Evolutionary conservation across 2,888 invertebrate species (phyloP).

Genomic region (Masnerella sp.): DNA sequence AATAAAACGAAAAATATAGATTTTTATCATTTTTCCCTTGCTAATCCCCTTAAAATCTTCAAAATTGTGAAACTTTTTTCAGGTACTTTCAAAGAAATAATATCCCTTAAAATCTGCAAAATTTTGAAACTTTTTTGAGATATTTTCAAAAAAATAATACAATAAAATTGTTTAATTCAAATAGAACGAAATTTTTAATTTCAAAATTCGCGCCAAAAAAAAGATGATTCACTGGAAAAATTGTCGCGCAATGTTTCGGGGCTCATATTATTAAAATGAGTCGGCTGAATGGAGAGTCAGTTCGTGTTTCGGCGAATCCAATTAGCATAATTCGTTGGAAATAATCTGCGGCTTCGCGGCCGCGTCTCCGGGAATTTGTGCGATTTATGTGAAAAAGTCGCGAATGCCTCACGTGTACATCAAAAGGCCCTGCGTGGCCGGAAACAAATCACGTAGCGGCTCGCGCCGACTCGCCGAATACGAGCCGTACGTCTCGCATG

Average conservation of each 20-base stretch:
- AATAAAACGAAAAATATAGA: too few relatives aligned
- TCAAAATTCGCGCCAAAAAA: too few relatives aligned
- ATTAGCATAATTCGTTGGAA: constrained; percentile 76
- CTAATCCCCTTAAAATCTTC: too few relatives aligned
- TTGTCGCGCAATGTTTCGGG: constrained; percentile 52
- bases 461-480: constrained; percentile 53
- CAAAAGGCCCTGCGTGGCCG: constrained; percentile 58
- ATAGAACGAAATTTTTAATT: too few relatives aligned
- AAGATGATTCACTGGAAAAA: too few relatives aligned
- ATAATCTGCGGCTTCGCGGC: constrained; percentile 69
- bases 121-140: too few relatives aligned
- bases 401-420: constrained; percentile 66
- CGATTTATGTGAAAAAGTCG: constrained; percentile 70
- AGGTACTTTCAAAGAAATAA: too few relatives aligned
- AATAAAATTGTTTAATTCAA: too few relatives aligned
- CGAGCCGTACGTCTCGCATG: constrained; percentile 48
- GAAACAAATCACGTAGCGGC: constrained; percentile 67
- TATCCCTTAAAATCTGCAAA: too few relatives aligned
- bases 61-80: too few relatives aligned
- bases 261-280: constrained; percentile 59
- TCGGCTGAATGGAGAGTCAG: constrained; percentile 58
- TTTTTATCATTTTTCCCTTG: too few relatives aligned
- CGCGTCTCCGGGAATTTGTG: constrained; percentile 39
- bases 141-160: too few relatives aligned
- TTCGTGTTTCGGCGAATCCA: constrained; percentile 69